A percentile compares a stretch with the other conserved stretches of the same genome.
Evolutionary conservation across 2,888 invertebrate genomes (phyloP).

Genomic region (Acanthosoma haemorrhoidale): DNA sequence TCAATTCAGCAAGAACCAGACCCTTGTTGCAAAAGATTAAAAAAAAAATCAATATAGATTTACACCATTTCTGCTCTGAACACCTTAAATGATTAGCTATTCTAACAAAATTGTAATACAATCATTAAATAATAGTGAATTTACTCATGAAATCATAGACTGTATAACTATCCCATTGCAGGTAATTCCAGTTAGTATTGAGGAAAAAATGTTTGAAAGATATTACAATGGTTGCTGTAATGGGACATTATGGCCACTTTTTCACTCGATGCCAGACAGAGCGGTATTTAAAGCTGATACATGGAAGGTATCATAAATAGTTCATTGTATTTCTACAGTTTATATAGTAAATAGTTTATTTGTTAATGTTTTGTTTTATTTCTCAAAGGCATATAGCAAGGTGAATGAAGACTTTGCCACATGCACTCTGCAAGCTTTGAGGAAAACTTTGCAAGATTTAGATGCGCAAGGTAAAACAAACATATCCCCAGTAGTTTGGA

Average conservation of each 20-base stretch:
- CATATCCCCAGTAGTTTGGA: constrained; percentile 50
- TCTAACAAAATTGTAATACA: not conserved
- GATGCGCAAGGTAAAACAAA: constrained; percentile 43
- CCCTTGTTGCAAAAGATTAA: too few species aligned
- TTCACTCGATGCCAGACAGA: constrained; percentile 48
- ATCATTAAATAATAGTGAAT: too few species aligned
- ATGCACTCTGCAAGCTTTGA: constrained; percentile 45
- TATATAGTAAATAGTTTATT: not conserved
- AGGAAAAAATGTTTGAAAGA: constrained; percentile 45
- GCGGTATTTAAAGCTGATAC: constrained; percentile 46
- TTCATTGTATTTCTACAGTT: too few species aligned
- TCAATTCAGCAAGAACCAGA: too few species aligned
- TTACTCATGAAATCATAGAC: not conserved
- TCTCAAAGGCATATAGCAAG: constrained; percentile 44
- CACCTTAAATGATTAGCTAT: not conserved
- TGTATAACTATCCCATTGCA: constrained; percentile 28
- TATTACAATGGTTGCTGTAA: constrained; percentile 50
- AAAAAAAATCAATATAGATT: not conserved
- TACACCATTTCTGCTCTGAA: not conserved
- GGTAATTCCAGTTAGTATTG: constrained; percentile 45
- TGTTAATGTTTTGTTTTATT: not conserved
- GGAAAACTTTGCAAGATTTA: constrained; percentile 44
- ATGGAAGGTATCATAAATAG: constrained; percentile 46
- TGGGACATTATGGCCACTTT: constrained; percentile 49
- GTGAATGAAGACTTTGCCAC: constrained; percentile 47